Percentiles rank a stretch among this genome's conserved stretches.
Conservation (phyloP, 1,140 invertebrate genomes). For the Hypothenemus hampei region DNA sequence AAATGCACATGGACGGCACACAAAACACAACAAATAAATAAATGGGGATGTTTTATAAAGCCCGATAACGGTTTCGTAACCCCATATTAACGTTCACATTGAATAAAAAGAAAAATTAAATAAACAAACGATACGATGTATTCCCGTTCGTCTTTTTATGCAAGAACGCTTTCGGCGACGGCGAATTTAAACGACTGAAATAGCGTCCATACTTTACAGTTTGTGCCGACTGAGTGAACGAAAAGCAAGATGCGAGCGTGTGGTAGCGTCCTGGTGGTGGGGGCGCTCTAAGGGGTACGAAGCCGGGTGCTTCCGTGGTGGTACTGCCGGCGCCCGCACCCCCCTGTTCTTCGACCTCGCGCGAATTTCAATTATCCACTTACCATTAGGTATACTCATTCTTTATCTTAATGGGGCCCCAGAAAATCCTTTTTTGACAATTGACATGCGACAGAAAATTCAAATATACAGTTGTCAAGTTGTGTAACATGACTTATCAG, state of each 20-base stretch:
- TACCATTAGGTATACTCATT: too few relatives aligned
- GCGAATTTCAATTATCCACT: conserved; percentile 22
- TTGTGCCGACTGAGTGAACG: conserved; percentile 28
- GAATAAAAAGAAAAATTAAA: too few relatives aligned
- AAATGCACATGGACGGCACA: conserved; percentile 30
- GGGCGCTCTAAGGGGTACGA: conserved; percentile 43
- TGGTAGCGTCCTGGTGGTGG: conserved; percentile 36
- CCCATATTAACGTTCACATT: conserved; percentile 33
- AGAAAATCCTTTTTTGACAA: too few relatives aligned
- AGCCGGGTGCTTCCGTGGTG: conserved; percentile 36
- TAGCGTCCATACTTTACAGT: conserved; percentile 19
- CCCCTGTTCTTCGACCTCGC: too few relatives aligned
- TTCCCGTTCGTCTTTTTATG: conserved; percentile 11
- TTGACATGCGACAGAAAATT: too few relatives aligned
- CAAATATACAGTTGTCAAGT: not conserved
- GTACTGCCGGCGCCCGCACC: conserved; percentile 32
- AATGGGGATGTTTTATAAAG: conserved; percentile 17
- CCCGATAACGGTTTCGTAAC: conserved; percentile 26
- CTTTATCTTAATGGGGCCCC: too few relatives aligned
- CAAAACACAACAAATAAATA: conserved; percentile 9
- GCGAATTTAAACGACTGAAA: not conserved
- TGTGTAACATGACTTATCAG: too few relatives aligned
- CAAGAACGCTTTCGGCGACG: conserved; percentile 20
- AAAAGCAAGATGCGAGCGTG: conserved; percentile 15
- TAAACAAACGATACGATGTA: conserved; percentile 32